Percentiles rank a stretch among this genome's conserved stretches.
Evolutionary conservation across 2,797 vertebrate species (phyloP).

Genomic region (Gymnoscopelus braueri): DNA sequence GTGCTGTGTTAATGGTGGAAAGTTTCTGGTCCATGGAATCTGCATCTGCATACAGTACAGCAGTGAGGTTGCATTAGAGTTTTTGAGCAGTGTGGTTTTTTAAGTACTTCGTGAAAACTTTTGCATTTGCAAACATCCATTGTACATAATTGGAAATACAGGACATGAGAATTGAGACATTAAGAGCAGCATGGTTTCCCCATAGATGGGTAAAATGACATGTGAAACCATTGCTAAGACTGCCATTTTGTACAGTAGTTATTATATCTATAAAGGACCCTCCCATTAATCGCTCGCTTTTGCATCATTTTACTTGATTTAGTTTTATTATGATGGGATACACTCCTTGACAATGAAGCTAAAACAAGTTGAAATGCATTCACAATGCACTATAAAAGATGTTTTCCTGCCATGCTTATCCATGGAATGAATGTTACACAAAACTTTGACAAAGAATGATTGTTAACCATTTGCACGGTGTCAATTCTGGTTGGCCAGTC

Average conservation of each 20-base stretch:
- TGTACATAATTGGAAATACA: neutral
- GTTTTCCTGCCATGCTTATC: neutral
- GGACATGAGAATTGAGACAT: neutral
- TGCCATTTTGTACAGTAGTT: too few species aligned
- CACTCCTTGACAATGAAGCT: neutral
- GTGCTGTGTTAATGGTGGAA: slow-evolving; percentile 32
- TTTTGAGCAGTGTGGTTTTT: neutral
- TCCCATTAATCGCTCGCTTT: neutral
- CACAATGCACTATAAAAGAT: neutral
- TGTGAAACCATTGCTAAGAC: too few species aligned
- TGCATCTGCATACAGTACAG: slow-evolving; percentile 3
- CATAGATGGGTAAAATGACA: too few species aligned
- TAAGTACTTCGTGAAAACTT: neutral
- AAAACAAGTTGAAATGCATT: neutral
- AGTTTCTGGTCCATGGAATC: slow-evolving; percentile 49
- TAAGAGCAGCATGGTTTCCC: neutral
- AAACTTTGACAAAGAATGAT: neutral
- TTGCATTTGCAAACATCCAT: neutral
- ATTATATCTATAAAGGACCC: neutral
- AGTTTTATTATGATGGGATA: neutral
- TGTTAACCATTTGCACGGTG: slow-evolving; percentile 5
- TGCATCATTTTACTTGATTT: neutral
- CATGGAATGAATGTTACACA: neutral
- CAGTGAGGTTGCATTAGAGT: neutral
- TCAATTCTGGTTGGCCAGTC: slow-evolving; percentile 3